Base-by-base conservation (phyloP, 2,113 vertebrate genomes). In the Atrichornis clamosus region DNA sequence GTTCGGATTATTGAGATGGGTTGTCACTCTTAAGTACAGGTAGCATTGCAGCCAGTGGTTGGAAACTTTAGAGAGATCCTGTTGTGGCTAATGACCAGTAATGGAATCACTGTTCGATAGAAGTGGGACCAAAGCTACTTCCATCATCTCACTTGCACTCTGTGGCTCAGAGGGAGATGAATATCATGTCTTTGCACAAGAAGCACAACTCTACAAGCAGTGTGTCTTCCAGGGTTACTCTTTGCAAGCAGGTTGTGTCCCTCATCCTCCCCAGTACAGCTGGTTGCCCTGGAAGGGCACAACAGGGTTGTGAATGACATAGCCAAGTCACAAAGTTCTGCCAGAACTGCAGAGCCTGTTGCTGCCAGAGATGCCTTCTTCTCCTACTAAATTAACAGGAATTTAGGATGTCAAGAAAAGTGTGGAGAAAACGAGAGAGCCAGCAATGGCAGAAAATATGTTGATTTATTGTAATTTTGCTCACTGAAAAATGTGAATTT, bases 401-500 rank as follows among this genome's bases (percentile, higher is more conserved):
- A 69, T 87, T 87, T 72, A 33, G 30, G 37, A 68, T 33, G 22
- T 47, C 49, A 64, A n/a, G 32, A 60, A 58, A 56, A 93, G 60
- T 6, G 13, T 56, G 22, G 20, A 28, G 21, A 42, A 92, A 69
- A 23, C 42, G 49, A 13, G 41, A 84, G 13, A 87, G 21, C 30
- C 64, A 68, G 52, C 39, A 69, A 2, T 47, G n/a, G 27, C 53
- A 83, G 59, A 68, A 87, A 85, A 28, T 50, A 15, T 27, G 6
- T 82, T 72, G 65, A 44, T 75, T 72, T 72, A 28, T 84, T 81
- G 32, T 76, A n/a, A 13, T 4, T 84, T 84, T 81, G 44, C n/a
- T 91, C 37, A 41, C 41, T 81, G 62, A 87, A 96, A 96, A 92
- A 90, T 62, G 41, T 50, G 53, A 30, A 20, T 47, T 88, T 49